Conservation (phyloP, 2,113 vertebrate species). For the Notothenia rossii region DNA sequence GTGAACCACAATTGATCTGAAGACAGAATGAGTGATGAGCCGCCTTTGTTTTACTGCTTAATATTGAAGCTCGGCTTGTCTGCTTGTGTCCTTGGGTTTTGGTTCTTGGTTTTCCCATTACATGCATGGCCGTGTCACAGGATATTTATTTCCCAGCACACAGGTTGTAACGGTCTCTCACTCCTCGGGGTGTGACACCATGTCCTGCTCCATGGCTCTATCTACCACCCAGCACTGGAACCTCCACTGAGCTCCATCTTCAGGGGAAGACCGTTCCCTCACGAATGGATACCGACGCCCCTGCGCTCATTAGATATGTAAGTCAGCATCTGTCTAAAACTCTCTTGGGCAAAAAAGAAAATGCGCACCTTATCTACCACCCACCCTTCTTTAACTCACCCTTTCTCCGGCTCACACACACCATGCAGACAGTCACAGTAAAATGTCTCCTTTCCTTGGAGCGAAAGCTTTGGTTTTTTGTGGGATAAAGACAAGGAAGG, state of each 20-base stretch:
- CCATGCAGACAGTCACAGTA: slow-evolving; percentile 30
- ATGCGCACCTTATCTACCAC: slow-evolving; percentile 11
- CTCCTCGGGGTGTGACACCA: slow-evolving; percentile 46
- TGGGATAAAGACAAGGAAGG: not conserved
- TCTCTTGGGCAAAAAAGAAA: slow-evolving; percentile 31
- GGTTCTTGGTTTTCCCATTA: slow-evolving; percentile 61
- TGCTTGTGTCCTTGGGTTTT: slow-evolving; percentile 30
- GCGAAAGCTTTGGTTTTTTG: slow-evolving; percentile 4
- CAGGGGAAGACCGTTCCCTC: slow-evolving; percentile 42
- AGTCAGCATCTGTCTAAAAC: slow-evolving; percentile 53
- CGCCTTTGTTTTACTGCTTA: slow-evolving; percentile 12
- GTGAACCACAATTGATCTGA: not conserved
- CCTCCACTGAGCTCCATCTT: slow-evolving; percentile 35
- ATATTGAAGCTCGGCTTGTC: slow-evolving; percentile 10
- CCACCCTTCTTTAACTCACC: slow-evolving; percentile 6
- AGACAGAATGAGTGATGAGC: not conserved
- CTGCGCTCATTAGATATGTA: slow-evolving; percentile 56
- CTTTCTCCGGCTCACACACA: slow-evolving; percentile 8
- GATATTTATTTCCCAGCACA: slow-evolving; percentile 57
- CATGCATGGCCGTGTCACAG: slow-evolving; percentile 61
- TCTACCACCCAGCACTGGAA: slow-evolving; percentile 19
- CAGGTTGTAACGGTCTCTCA: slow-evolving; percentile 40
- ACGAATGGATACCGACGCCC: slow-evolving; percentile 33
- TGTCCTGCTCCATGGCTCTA: slow-evolving; percentile 59
- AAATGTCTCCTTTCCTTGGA: slow-evolving; percentile 27